A percentile compares a stretch with the other conserved stretches of the same genome.
Conservation (phyloP, 2,888 invertebrate genomes). For the Orthonevra nobilis region DNA sequence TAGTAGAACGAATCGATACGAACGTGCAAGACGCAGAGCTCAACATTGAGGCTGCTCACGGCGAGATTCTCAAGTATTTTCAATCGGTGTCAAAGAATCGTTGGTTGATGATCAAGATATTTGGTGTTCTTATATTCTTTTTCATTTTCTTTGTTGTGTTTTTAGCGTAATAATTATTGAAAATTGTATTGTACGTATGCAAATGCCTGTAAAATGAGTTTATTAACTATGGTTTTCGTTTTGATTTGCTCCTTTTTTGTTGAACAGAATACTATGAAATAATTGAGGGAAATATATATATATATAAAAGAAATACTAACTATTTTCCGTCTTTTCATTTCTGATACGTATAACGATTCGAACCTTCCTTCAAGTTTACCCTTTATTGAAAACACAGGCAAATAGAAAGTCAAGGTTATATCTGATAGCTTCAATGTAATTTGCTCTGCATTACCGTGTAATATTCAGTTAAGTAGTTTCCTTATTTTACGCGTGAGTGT, state of each 20-base stretch:
- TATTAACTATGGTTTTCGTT: slow-evolving; percentile 3
- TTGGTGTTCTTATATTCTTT: slow-evolving; percentile 98
- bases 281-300: too few species aligned
- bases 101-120: slow-evolving; percentile 99
- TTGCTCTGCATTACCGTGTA: too few species aligned
- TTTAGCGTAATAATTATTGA: slow-evolving; percentile 85
- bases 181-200: slow-evolving; percentile 44
- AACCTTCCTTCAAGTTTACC: too few species aligned
- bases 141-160: slow-evolving; percentile 99
- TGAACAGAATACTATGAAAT: slow-evolving; percentile 41
- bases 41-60: slow-evolving; percentile 98
- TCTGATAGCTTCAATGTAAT: too few species aligned
- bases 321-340: too few species aligned
- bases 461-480: too few species aligned
- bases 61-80: slow-evolving; percentile 98
- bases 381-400: too few species aligned
- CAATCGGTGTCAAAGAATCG: slow-evolving; percentile 97
- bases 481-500: too few species aligned
- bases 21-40: slow-evolving; percentile 97
- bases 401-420: too few species aligned
- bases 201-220: slow-evolving; percentile 47
- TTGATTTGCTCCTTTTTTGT: slow-evolving; percentile 31
- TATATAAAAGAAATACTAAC: too few species aligned
- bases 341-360: too few species aligned
- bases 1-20: slow-evolving; percentile 97